Base-by-base conservation (phyloP, 2,797 vertebrate genomes). In the Choloepus didactylus region DNA sequence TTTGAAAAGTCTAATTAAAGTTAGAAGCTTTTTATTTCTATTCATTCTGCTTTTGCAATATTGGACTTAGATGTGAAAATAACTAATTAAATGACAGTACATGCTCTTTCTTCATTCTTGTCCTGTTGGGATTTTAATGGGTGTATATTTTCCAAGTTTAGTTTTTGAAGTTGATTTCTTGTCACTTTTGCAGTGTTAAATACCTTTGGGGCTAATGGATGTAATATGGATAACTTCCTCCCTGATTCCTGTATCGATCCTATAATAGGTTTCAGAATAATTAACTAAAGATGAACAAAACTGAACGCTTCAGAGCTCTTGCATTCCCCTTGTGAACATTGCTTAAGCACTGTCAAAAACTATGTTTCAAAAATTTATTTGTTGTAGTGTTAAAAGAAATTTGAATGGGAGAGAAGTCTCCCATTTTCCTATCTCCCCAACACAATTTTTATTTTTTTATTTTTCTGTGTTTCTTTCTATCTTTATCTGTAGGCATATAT, bases 1-100 rank as follows among this genome's bases (percentile, higher is more conserved):
- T 94, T 97, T 97, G 94, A 97, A 96, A 97, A 94, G 35, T 87
- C 92, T 98, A 96, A 98, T 98, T 98, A 97, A 97, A 93, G 77
- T 79, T 66, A 5, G 88, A 82, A 96, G 64, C 59, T 95, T 92
- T 95, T 95, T 96, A 87, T 85, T 44, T 95, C 91, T 96, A 10
- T 80, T 97, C 89, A 89, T 96, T 10, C 0, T 87, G 60, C 54
- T 97, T 96, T 97, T 97, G 79, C 92, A 69, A 46, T 97, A 94
- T 95, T 97, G 82, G 77, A 77, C 59, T 69, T 87, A 97, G 96
- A 95, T 97, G 93, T 25, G 72, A 97, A 98, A 98, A 96, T 96
- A 96, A 87, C 83, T 97, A 97, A 97, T 98, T 97, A 97, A 97
- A 94, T 97, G 95, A 94, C 77, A 93, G 62, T 92, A 46, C 83